Percentiles rank a stretch among this genome's conserved stretches.
Evolutionary conservation across 2,888 invertebrate species (phyloP).

Genomic region (Philhelius pedissequus): DNA sequence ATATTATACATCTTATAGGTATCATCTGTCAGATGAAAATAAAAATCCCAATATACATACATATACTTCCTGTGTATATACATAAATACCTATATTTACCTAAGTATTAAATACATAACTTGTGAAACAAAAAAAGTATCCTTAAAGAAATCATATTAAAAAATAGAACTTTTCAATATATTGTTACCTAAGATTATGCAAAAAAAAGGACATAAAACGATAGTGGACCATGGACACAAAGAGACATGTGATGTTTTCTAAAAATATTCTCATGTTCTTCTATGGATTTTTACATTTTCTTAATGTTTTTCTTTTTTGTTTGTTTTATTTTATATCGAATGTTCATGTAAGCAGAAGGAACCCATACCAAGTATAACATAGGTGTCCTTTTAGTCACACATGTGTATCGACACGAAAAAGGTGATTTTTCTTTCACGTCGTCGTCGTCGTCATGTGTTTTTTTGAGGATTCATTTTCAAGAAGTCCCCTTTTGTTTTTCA

Average conservation of each 20-base stretch:
- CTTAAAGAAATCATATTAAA: neutral
- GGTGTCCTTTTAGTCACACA: conserved; percentile 67
- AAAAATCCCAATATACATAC: neutral
- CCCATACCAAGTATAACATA: conserved; percentile 52
- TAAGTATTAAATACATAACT: neutral
- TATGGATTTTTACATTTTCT: conserved; percentile 10
- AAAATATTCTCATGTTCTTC: conserved; percentile 50
- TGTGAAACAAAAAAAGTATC: conserved; percentile 31
- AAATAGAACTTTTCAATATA: neutral
- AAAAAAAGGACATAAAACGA: conserved; percentile 28
- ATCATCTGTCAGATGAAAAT: conserved; percentile 32
- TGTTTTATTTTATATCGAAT: conserved; percentile 26
- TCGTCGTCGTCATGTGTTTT: conserved; percentile 4
- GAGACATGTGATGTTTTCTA: conserved; percentile 42
- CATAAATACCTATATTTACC: neutral
- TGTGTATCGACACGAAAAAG: conserved; percentile 64
- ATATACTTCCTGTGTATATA: neutral
- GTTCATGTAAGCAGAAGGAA: conserved; percentile 30
- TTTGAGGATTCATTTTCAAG: neutral
- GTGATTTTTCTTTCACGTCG: conserved; percentile 36
- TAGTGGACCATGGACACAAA: conserved; percentile 28
- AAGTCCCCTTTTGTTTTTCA: conserved; percentile 26
- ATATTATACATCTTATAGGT: neutral
- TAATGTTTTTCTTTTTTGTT: conserved; percentile 9
- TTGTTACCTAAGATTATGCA: conserved; percentile 38